phyloP scores from a whole-genome alignment of 2,113 vertebrate species.

The Cygnus atratus region DNA sequence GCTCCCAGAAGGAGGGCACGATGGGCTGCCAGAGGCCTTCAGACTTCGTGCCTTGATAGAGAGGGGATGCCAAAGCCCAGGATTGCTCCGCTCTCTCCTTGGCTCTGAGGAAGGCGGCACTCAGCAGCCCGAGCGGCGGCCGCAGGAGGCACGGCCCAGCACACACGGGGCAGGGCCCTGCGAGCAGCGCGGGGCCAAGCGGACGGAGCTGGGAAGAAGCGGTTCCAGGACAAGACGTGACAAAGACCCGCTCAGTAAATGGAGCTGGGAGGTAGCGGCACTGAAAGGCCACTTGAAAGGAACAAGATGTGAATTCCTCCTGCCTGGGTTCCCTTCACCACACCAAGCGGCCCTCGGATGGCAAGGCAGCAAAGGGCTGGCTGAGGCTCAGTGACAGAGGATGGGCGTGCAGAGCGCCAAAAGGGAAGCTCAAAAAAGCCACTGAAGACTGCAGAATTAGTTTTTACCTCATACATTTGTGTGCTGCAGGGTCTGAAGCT shows the following conservation, averaged over 20 bases:
- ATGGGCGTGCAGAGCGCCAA: neutral
- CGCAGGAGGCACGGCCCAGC: neutral
- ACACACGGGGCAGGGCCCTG: neutral
- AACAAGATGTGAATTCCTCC: rapidly evolving
- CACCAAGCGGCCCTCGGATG: rapidly evolving
- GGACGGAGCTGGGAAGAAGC: neutral
- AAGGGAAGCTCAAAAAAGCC: neutral
- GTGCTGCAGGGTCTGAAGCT: neutral
- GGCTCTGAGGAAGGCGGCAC: neutral
- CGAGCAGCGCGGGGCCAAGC: rapidly evolving
- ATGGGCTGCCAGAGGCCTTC: neutral
- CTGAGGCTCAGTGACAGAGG: rapidly evolving
- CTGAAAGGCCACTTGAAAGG: neutral
- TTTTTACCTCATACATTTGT: neutral
- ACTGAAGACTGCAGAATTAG: rapidly evolving
- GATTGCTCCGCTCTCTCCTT: neutral
- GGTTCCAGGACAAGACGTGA: neutral
- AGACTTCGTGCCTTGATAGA: neutral
- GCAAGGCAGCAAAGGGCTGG: neutral
- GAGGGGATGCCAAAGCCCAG: neutral
- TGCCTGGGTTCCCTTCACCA: neutral
- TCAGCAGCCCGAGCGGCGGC: neutral
- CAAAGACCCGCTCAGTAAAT: neutral
- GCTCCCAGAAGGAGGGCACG: neutral
- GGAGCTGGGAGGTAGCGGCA: rapidly evolving